These are phyloP conservation scores for Phthorimaea operculella DNA, from an alignment of 1,140 invertebrate species.

Conservation along the genomic window DNA sequence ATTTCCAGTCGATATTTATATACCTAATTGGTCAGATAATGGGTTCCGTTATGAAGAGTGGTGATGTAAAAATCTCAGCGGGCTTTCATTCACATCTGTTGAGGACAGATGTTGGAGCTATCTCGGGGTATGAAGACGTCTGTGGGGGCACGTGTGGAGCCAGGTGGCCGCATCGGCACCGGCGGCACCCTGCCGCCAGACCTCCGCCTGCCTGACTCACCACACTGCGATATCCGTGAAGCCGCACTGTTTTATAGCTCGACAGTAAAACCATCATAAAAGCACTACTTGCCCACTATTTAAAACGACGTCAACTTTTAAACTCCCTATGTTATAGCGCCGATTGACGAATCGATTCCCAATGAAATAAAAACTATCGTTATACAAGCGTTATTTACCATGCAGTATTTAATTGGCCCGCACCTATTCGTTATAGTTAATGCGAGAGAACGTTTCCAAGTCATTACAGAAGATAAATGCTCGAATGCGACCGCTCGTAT, in stretches of 20 bases:
- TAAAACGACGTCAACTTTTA: background rate
- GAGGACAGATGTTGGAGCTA: background rate
- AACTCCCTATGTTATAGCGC: too few relatives aligned
- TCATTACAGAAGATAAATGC: conserved; percentile 54
- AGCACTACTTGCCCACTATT: background rate
- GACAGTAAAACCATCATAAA: conserved; percentile 8
- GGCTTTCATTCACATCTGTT: conserved; percentile 35
- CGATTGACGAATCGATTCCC: background rate
- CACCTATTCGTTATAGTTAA: conserved; percentile 40
- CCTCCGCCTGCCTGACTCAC: conserved; percentile 31
- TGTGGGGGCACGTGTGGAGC: conserved; percentile 20
- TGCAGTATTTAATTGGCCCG: conserved; percentile 43
- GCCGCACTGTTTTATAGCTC: background rate
- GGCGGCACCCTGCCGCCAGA: conserved; percentile 35
- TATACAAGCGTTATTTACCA: conserved; percentile 38
- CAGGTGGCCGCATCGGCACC: conserved; percentile 41
- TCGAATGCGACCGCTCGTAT: conserved; percentile 27
- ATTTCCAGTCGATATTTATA: conserved; percentile 38
- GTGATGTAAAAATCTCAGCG: conserved; percentile 48
- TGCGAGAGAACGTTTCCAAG: conserved; percentile 37
- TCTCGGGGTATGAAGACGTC: conserved; percentile 2
- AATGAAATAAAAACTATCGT: conserved; percentile 35
- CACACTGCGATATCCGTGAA: conserved; percentile 22
- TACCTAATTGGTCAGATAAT: conserved; percentile 35
- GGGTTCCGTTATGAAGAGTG: conserved; percentile 39